A percentile compares a stretch with the other conserved stretches of the same genome.
phyloP scores from a whole-genome alignment of 92 coral and sea anemone species.

The Epizoanthus stellaris region DNA sequence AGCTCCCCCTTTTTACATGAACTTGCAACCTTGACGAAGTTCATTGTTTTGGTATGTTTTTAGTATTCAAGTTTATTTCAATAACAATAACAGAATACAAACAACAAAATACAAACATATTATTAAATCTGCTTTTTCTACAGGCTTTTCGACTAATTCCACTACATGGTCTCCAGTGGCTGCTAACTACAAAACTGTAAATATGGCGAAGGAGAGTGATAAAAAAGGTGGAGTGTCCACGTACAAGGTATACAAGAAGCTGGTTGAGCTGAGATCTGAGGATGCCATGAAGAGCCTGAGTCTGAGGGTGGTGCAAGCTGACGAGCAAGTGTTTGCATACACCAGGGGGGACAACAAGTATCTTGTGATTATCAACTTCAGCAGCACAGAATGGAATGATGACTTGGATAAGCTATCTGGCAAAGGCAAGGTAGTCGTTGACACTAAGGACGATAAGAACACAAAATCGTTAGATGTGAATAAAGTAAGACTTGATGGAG shows the following conservation, averaged over 20 bases:
- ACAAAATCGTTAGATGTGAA: slow-evolving; percentile 55
- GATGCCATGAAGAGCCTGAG: slow-evolving; percentile 50
- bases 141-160: slow-evolving; percentile 40
- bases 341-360: slow-evolving; percentile 56
- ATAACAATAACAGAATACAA: too few relatives aligned
- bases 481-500: slow-evolving; percentile 51
- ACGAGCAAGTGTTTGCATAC: slow-evolving; percentile 59
- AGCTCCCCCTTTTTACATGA: too few relatives aligned
- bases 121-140: background rate
- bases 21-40: too few relatives aligned
- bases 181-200: slow-evolving; percentile 28
- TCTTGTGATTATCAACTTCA: slow-evolving; percentile 72
- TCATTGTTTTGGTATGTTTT: too few relatives aligned
- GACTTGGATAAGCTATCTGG: slow-evolving; percentile 68
- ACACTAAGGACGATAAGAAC: slow-evolving; percentile 47
- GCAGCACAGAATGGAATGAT: slow-evolving; percentile 48
- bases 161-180: slow-evolving; percentile 35
- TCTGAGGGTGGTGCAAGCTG: slow-evolving; percentile 56
- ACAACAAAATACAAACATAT: too few relatives aligned
- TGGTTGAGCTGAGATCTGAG: slow-evolving; percentile 54
- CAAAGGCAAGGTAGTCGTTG: slow-evolving; percentile 56
- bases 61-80: too few relatives aligned
- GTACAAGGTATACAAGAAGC: slow-evolving; percentile 65
- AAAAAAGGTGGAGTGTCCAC: slow-evolving; percentile 35
- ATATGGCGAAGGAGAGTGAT: slow-evolving; percentile 54